phyloP scores from a whole-genome alignment of 30 jellyfish, hydroid and myxozoan species.

The Turritopsis dohrnii region DNA sequence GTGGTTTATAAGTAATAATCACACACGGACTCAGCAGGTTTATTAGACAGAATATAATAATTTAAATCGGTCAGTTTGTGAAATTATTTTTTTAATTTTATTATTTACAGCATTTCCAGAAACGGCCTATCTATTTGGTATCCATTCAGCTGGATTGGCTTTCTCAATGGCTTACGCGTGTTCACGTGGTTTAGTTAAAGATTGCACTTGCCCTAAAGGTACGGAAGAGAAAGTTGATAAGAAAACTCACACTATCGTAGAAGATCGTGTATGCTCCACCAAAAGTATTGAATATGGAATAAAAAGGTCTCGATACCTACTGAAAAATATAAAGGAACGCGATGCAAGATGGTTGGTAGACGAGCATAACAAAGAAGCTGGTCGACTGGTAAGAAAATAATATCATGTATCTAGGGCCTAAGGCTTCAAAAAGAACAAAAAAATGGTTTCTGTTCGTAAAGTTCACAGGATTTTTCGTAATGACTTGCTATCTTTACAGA shows the following conservation, averaged over 20 bases:
- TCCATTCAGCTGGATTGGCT: slow-evolving; percentile 39
- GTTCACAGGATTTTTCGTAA: no score
- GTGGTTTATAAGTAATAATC: not conserved
- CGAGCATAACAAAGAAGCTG: slow-evolving; percentile 45
- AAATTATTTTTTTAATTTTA: no score
- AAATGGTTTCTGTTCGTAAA: no score
- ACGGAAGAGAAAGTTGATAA: not conserved
- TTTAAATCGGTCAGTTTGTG: no score
- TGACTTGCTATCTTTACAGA: not conserved
- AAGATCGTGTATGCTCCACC: not conserved
- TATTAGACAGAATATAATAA: not conserved
- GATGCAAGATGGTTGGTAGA: slow-evolving; percentile 29
- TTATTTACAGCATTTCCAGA: slow-evolving; percentile 37
- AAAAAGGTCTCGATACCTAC: slow-evolving; percentile 9
- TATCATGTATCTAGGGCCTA: not conserved
- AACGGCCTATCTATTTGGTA: slow-evolving; percentile 33
- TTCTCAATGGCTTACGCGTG: slow-evolving; percentile 27
- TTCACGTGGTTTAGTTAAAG: slow-evolving; percentile 6
- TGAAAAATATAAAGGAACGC: slow-evolving; percentile 24
- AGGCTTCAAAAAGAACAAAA: not conserved
- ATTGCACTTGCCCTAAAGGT: slow-evolving; percentile 19
- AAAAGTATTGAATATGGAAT: slow-evolving; percentile 26
- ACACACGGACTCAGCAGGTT: not conserved
- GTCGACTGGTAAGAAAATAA: slow-evolving; percentile 23
- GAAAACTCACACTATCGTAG: not conserved